A percentile compares a stretch with the other conserved stretches of the same genome.
These are phyloP conservation scores for Drosophila lacicola DNA, from an alignment of 2,888 invertebrate species.

Conservation along the genomic window DNA sequence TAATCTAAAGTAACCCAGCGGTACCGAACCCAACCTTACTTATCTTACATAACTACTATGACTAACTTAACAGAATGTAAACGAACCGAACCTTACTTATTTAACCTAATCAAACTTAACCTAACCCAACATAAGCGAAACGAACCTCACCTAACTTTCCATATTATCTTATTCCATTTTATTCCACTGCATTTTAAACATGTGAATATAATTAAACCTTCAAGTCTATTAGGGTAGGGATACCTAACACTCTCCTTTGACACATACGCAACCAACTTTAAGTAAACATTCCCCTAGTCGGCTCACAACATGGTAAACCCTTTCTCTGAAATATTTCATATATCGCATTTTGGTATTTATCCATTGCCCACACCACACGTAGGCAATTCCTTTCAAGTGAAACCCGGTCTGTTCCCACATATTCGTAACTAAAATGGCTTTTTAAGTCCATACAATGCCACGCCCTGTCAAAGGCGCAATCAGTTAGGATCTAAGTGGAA, in stretches of 20 bases:
- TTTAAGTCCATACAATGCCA: conserved; percentile 63
- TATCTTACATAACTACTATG: no score
- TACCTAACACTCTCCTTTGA: conserved; percentile 14
- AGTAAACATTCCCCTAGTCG: not conserved
- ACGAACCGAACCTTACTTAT: not conserved
- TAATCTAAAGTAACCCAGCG: no score
- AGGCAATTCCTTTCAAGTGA: conserved; percentile 49
- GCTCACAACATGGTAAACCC: conserved; percentile 1
- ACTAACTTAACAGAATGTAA: not conserved
- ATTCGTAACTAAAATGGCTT: conserved; percentile 52
- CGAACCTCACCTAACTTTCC: no score
- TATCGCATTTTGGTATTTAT: conserved; percentile 28
- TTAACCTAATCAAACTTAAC: not conserved
- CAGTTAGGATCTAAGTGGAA: conserved; percentile 77
- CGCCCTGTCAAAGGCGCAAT: conserved; percentile 67
- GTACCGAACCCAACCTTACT: no score
- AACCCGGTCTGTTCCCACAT: conserved; percentile 34
- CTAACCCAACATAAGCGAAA: not conserved
- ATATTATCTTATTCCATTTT: not conserved
- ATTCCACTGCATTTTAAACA: not conserved
- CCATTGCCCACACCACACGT: conserved; percentile 9
- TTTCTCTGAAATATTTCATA: conserved; percentile 6
- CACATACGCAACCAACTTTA: conserved; percentile 3
- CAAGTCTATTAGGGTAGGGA: not conserved
- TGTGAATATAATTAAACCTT: not conserved